Evolutionary conservation across 1,140 invertebrate species (phyloP).

Genomic region (Diorhabda sublineata): DNA sequence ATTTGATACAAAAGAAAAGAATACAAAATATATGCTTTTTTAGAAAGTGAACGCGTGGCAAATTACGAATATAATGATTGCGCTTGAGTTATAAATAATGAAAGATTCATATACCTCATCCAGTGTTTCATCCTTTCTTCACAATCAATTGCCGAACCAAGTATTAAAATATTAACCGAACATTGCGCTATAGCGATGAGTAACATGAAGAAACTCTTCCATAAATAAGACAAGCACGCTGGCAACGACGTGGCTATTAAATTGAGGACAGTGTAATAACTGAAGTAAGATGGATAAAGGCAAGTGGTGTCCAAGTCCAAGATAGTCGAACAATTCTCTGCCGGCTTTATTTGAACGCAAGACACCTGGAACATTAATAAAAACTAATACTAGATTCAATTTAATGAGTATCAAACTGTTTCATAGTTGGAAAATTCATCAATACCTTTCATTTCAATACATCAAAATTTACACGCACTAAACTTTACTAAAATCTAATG

Average conservation of each 20-base stretch:
- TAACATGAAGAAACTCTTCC: slow-evolving; percentile 63
- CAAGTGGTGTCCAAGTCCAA: slow-evolving; percentile 45
- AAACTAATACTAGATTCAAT: neutral
- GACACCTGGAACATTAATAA: slow-evolving; percentile 33
- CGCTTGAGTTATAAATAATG: too few relatives aligned
- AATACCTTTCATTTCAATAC: too few relatives aligned
- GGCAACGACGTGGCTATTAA: slow-evolving; percentile 68
- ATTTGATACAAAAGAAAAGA: too few relatives aligned
- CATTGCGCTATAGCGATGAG: slow-evolving; percentile 58
- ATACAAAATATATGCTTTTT: too few relatives aligned
- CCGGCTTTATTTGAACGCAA: slow-evolving; percentile 30
- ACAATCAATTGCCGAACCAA: slow-evolving; percentile 55
- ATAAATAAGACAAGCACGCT: slow-evolving; percentile 67
- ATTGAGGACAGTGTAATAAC: slow-evolving; percentile 65
- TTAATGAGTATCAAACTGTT: too few relatives aligned
- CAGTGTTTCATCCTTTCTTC: slow-evolving; percentile 53
- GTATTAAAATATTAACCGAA: slow-evolving; percentile 57
- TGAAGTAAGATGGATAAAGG: slow-evolving; percentile 71
- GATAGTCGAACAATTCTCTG: slow-evolving; percentile 34
- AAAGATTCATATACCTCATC: slow-evolving; percentile 31
- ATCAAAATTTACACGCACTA: too few relatives aligned
- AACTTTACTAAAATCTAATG: too few relatives aligned
- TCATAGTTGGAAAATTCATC: too few relatives aligned
- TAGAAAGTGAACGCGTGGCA: too few relatives aligned
- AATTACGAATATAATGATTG: too few relatives aligned